Conservation (phyloP, 2,797 vertebrate species). For the Brachyrhaphis roseni region DNA sequence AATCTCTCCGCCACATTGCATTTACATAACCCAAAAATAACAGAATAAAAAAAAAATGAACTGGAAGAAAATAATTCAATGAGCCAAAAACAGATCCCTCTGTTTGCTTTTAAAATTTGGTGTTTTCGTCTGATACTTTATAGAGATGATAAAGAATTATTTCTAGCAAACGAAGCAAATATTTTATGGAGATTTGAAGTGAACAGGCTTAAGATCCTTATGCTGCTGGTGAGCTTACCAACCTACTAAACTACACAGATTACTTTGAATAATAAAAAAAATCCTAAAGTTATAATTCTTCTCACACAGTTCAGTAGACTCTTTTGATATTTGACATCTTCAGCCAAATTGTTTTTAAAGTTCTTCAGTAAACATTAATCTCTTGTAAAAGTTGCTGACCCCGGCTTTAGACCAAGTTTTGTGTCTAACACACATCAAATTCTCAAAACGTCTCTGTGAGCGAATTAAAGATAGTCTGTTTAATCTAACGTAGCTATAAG, state of each 20-base stretch:
- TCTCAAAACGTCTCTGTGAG: not conserved
- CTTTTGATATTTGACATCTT: not conserved
- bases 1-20: conserved; percentile 18
- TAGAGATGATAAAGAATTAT: not conserved
- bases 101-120: not conserved
- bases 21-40: conserved; percentile 5
- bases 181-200: not conserved
- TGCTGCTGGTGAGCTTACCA: not conserved
- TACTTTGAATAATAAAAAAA: not conserved
- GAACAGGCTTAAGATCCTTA: not conserved
- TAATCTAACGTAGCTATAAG: not conserved
- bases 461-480: not conserved
- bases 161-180: not conserved
- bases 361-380: not conserved
- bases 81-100: not conserved
- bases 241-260: not conserved
- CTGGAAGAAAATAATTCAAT: conserved; percentile 3
- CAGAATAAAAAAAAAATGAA: conserved; percentile 3
- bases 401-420: not conserved
- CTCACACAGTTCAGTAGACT: not conserved
- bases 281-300: not conserved
- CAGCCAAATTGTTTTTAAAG: not conserved
- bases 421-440: not conserved
- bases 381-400: not conserved
- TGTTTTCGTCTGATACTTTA: not conserved